Conservation (phyloP, 2,113 vertebrate genomes). For the Sisor rabdophorus region DNA sequence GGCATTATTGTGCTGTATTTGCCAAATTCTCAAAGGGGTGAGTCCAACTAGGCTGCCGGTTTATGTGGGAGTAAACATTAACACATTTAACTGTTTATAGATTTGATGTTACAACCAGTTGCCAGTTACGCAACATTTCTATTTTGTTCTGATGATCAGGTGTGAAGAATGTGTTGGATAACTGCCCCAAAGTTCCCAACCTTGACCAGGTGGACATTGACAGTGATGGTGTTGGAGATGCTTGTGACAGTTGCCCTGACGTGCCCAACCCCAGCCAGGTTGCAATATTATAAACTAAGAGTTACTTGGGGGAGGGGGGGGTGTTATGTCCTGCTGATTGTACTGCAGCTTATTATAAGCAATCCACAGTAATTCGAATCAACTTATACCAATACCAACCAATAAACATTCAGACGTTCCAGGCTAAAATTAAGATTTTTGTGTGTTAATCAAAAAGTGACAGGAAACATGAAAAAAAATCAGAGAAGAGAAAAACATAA, state of each 20-base stretch:
- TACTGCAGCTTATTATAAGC: too few species aligned
- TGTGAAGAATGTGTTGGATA: slow-evolving; percentile 89
- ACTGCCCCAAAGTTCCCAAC: slow-evolving; percentile 85
- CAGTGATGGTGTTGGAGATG: slow-evolving; percentile 88
- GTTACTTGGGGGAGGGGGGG: too few species aligned
- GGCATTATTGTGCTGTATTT: slow-evolving; percentile 7
- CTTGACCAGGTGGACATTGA: slow-evolving; percentile 82
- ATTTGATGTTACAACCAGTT: background rate
- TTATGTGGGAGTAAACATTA: slow-evolving; percentile 10
- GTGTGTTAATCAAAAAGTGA: too few species aligned
- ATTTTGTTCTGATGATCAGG: slow-evolving; percentile 66
- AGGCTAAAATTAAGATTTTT: too few species aligned
- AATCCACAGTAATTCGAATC: too few species aligned
- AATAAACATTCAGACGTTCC: too few species aligned
- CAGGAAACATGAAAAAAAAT: too few species aligned
- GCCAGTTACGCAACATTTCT: background rate
- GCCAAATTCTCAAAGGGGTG: background rate
- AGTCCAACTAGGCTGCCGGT: slow-evolving; percentile 3
- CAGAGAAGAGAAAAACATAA: too few species aligned
- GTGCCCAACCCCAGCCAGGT: slow-evolving; percentile 94
- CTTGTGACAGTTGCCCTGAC: slow-evolving; percentile 92
- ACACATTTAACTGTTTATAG: background rate
- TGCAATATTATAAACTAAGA: slow-evolving; percentile 6
- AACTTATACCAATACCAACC: too few species aligned
- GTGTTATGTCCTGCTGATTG: too few species aligned